Conservation (phyloP, 2,888 invertebrate species). For the Therioaphis trifolii region DNA sequence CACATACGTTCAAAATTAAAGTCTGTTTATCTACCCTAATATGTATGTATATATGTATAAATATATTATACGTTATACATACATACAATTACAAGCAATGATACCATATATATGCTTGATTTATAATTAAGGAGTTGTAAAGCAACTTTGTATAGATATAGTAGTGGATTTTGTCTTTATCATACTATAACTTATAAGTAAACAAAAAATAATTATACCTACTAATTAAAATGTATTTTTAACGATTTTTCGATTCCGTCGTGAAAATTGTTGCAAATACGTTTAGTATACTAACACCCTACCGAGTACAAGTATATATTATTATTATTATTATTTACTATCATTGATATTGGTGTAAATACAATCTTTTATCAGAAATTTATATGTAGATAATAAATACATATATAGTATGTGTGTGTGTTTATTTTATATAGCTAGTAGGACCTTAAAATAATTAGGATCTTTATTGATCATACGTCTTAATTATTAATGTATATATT, state of each 20-base stretch:
- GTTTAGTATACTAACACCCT: background rate
- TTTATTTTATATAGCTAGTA: conserved; percentile 31
- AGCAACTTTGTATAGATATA: conserved; percentile 23
- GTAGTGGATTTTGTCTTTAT: background rate
- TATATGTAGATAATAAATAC: background rate
- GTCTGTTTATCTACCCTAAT: background rate
- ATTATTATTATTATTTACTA: background rate
- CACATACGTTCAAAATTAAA: background rate
- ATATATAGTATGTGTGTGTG: background rate
- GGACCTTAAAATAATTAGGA: conserved; percentile 23
- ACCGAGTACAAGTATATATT: no score
- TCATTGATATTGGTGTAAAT: background rate
- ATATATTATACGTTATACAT: background rate
- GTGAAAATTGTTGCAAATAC: background rate
- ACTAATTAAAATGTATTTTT: conserved; percentile 14
- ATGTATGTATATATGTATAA: background rate
- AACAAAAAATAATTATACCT: background rate
- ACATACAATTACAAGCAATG: background rate
- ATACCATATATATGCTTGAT: conserved; percentile 12
- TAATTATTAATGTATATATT: conserved; percentile 12
- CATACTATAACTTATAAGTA: background rate
- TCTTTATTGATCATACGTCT: background rate
- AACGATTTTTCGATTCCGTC: background rate
- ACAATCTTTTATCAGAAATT: conserved; percentile 13
- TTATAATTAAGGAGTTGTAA: conserved; percentile 13